Base-by-base conservation (phyloP, 2,888 invertebrate genomes). In the Myopa testacea region DNA sequence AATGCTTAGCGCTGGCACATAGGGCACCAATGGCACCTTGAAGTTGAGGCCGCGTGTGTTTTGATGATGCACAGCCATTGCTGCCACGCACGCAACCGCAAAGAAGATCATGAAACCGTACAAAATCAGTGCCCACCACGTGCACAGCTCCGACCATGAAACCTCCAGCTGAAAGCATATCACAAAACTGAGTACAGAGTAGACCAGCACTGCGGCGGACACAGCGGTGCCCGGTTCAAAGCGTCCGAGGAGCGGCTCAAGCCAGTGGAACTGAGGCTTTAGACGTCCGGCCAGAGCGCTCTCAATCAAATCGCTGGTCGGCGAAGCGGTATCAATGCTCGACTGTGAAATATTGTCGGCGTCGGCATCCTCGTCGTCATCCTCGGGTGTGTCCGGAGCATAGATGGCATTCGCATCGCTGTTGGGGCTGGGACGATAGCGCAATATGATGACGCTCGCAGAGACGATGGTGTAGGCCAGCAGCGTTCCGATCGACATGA, bases 381-480 rank as follows among this genome's bases (percentile, higher is more conserved):
- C 89, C 45, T 91, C 91, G 0, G 92, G 92, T 74, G 86, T 84
- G 79, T 91, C 91, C 78, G 91, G 84, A 65, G 91, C 91, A 71
- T 91, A 91, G 79, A 89, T 87, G 79, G 91, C 91, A 74, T 91
- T 91, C 38, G 92, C 91, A 55, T 89, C 86, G 1, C 90, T 84
- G 1, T 78, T 79, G 0, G 91, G 90, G 26, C 91, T 87, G 0
- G 94, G 94, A 4, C 94, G 91, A 85, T 97, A 97, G 69, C 97
- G 92, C 75, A 97, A 90, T 71, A 97, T 94, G 76, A 98, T 95
- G 7, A 97, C 95, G 80, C 95, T 94, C 16, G 96, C 96, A 81
- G 96, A 96, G 4, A 98, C 97, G 80, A 97, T 96, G 3, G 96
- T 96, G 87, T 97, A 97, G 0, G 96, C 96, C 83, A 96, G 88